These are phyloP conservation scores for Mus pahari DNA, from an alignment of 2,113 vertebrate species.

Conservation along the genomic window DNA sequence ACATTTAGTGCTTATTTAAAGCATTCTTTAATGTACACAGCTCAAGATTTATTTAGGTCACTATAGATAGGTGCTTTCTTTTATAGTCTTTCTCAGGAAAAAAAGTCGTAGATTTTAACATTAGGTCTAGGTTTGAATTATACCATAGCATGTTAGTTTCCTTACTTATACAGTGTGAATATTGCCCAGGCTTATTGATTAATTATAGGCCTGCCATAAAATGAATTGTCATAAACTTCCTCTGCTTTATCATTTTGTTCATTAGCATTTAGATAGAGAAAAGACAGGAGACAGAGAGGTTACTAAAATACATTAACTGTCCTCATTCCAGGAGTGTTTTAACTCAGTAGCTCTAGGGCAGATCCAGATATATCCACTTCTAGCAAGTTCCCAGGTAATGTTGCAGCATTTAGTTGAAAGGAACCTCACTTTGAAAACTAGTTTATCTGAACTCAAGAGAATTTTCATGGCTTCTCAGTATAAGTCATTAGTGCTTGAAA, in stretches of 20 bases:
- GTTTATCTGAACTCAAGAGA: constrained; percentile 43
- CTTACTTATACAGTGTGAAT: constrained; percentile 14
- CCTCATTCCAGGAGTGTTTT: background rate
- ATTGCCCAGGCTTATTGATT: constrained; percentile 19
- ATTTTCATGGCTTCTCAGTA: background rate
- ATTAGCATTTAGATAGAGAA: constrained; percentile 15
- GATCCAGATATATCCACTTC: constrained; percentile 29
- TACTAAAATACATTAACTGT: constrained; percentile 37
- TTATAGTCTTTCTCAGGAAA: background rate
- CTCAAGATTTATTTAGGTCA: constrained; percentile 34
- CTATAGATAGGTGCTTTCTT: background rate
- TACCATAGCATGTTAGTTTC: constrained; percentile 36
- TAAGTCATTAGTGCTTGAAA: background rate
- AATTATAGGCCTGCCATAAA: background rate
- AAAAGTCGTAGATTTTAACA: constrained; percentile 29
- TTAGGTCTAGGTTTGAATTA: constrained; percentile 29
- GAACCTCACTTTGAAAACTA: background rate
- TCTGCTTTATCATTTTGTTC: constrained; percentile 37
- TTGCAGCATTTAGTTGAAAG: constrained; percentile 30
- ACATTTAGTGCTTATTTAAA: constrained; percentile 26
- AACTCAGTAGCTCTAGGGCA: background rate
- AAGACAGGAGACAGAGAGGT: background rate
- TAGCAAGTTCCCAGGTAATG: constrained; percentile 26
- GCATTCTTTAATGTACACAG: background rate
- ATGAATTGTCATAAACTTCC: background rate